Percentiles rank a stretch among this genome's conserved stretches.
phyloP scores from a whole-genome alignment of 2,888 invertebrate species.

The Plemyria rubiginata region DNA sequence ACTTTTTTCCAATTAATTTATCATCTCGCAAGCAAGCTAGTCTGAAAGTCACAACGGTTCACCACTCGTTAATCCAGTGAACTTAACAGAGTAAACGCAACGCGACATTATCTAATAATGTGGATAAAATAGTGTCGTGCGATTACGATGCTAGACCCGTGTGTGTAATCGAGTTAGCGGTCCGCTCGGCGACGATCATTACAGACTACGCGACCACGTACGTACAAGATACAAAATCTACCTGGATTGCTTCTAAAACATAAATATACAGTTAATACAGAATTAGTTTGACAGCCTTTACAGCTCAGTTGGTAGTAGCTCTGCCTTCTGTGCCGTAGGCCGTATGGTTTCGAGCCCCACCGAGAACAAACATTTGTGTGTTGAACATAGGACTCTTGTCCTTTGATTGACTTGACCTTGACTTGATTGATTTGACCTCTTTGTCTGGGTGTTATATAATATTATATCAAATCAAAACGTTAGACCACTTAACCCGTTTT shows the following conservation, averaged over 20 bases:
- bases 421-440: no score
- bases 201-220: conserved; percentile 63
- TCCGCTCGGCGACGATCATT: conserved; percentile 68
- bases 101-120: conserved; percentile 67
- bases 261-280: not conserved
- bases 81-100: conserved; percentile 43
- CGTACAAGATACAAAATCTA: conserved; percentile 46
- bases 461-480: no score
- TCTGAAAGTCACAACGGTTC: conserved; percentile 11
- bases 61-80: conserved; percentile 28
- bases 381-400: no score
- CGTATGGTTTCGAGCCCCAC: no score
- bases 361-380: no score
- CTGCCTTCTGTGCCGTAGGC: no score
- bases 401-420: no score
- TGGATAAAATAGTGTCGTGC: conserved; percentile 69
- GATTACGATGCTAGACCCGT: conserved; percentile 79
- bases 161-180: conserved; percentile 79
- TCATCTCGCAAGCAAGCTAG: not conserved
- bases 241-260: conserved; percentile 40
- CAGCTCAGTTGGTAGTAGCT: no score
- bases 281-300: no score
- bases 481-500: no score
- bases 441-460: no score
- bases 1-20: not conserved